A percentile compares a stretch with the other conserved stretches of the same genome.
Evolutionary conservation across 1,140 invertebrate genomes (phyloP).

Genomic region (Monochamus saltuarius): DNA sequence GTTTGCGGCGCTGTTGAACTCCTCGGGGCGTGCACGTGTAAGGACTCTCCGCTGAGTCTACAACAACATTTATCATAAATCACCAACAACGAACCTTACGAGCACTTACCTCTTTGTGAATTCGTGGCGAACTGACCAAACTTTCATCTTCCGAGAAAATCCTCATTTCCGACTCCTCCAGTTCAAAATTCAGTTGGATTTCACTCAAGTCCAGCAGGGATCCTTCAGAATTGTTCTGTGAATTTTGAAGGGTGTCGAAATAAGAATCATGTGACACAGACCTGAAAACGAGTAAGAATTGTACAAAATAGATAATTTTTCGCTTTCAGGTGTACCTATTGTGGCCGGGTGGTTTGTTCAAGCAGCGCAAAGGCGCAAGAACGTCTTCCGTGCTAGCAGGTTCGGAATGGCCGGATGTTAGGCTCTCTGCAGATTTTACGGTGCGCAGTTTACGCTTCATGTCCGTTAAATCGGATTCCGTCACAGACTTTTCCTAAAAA

Average conservation of each 20-base stretch:
- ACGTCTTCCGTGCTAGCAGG: conserved; percentile 49
- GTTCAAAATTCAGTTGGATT: conserved; percentile 77
- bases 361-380: conserved; percentile 51
- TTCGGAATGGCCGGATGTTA: conserved; percentile 58
- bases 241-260: conserved; percentile 70
- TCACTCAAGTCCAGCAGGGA: conserved; percentile 71
- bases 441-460: conserved; percentile 60
- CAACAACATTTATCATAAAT: not conserved
- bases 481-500: conserved; percentile 50
- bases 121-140: conserved; percentile 57
- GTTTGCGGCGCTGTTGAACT: conserved; percentile 54
- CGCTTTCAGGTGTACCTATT: conserved; percentile 47
- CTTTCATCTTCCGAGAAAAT: conserved; percentile 85
- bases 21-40: conserved; percentile 53
- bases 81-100: not conserved
- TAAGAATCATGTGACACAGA: conserved; percentile 92
- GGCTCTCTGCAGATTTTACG: conserved; percentile 70
- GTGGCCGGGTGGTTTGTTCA: conserved; percentile 56
- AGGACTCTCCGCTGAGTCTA: conserved; percentile 48
- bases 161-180: conserved; percentile 81
- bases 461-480: conserved; percentile 50
- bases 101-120: conserved; percentile 52
- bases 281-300: conserved; percentile 47
- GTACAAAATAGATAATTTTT: not conserved
- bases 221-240: conserved; percentile 54